These are phyloP conservation scores for Phyllotreta striolata DNA, from an alignment of 2,888 invertebrate genomes.

Conservation along the genomic window DNA sequence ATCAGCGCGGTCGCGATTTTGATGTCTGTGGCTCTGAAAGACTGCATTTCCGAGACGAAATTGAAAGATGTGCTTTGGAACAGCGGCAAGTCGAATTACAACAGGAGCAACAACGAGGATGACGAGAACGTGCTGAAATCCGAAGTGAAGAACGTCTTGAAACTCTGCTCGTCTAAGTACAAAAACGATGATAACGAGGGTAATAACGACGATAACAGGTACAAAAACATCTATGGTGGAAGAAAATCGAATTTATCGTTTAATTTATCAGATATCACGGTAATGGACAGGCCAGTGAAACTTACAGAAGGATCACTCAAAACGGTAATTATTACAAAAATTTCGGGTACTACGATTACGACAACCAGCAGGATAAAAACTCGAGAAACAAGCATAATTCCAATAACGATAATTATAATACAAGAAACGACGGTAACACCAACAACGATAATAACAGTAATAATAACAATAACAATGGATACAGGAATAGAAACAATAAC, in stretches of 20 bases:
- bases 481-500: constrained; percentile 23
- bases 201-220: background rate
- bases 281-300: constrained; percentile 17
- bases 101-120: constrained; percentile 17
- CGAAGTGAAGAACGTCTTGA: constrained; percentile 19
- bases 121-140: constrained; percentile 29
- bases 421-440: constrained; percentile 10
- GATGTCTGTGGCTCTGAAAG: background rate
- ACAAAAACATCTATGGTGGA: background rate
- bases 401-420: constrained; percentile 15
- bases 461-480: background rate
- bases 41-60: constrained; percentile 29
- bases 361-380: constrained; percentile 6
- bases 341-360: constrained; percentile 20
- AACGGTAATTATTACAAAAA: constrained; percentile 29
- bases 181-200: constrained; percentile 6
- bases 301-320: constrained; percentile 18
- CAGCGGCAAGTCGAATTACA: constrained; percentile 30
- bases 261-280: constrained; percentile 4
- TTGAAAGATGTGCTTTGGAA: constrained; percentile 45
- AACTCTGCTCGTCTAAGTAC: constrained; percentile 14
- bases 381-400: constrained; percentile 4
- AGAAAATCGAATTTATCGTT: background rate
- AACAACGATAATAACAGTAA: constrained; percentile 5
- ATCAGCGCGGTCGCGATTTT: background rate